phyloP scores from a whole-genome alignment of 2,113 vertebrate genomes.

The Carlito syrichta region DNA sequence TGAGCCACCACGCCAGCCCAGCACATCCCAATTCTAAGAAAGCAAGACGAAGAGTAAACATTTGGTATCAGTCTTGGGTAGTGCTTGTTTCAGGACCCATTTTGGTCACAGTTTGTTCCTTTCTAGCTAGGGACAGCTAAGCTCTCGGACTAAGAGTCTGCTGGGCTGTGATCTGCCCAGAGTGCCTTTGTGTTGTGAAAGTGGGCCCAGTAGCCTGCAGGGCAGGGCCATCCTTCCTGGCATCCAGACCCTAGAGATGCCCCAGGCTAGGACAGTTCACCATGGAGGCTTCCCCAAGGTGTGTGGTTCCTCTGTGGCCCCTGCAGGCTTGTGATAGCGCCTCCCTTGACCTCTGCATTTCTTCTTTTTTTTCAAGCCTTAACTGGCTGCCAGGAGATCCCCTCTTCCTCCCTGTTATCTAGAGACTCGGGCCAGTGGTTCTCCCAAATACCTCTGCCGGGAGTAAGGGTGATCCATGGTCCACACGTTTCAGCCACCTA shows the following conservation, averaged over 20 bases:
- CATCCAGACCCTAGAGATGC: too few relatives aligned
- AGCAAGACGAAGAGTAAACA: not conserved
- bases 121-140: not conserved
- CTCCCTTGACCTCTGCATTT: not conserved
- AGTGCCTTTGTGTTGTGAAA: not conserved
- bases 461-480: not conserved
- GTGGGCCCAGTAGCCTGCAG: not conserved
- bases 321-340: not conserved
- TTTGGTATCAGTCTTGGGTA: slow-evolving; percentile 7
- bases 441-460: not conserved
- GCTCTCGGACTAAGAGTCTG: not conserved
- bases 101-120: not conserved
- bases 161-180: not conserved
- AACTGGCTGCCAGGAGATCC: not conserved
- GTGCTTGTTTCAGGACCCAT: not conserved
- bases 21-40: not conserved
- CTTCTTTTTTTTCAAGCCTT: not conserved
- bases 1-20: too few relatives aligned
- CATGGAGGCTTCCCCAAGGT: too few relatives aligned
- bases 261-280: too few relatives aligned
- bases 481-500: not conserved
- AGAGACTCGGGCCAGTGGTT: not conserved
- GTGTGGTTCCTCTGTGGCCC: not conserved
- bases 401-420: not conserved
- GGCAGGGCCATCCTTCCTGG: not conserved